Evolutionary conservation across 2,888 invertebrate species (phyloP).

Genomic region (Branchellion lobata): DNA sequence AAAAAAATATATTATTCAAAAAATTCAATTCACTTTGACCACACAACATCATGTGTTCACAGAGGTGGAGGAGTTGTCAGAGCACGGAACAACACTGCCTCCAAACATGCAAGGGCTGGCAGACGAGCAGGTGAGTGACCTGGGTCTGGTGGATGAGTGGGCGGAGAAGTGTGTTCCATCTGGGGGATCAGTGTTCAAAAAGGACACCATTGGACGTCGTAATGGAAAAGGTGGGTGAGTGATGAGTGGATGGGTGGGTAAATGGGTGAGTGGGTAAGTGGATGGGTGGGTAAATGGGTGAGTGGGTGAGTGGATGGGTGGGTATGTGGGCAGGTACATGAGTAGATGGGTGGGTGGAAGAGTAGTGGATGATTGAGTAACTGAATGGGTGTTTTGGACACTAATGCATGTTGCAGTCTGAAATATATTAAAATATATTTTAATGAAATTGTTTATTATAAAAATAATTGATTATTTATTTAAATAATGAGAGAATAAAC

Average conservation of each 20-base stretch:
- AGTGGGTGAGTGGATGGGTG: too few relatives aligned
- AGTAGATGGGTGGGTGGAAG: too few relatives aligned
- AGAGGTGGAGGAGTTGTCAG: constrained; percentile 81
- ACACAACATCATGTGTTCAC: too few relatives aligned
- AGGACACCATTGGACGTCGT: constrained; percentile 70
- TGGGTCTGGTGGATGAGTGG: constrained; percentile 84
- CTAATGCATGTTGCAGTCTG: too few relatives aligned
- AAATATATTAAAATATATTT: too few relatives aligned
- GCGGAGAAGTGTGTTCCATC: constrained; percentile 82
- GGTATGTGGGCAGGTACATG: too few relatives aligned
- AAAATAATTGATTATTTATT: constrained; percentile 80
- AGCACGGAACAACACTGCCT: constrained; percentile 82
- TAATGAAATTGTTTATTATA: not conserved
- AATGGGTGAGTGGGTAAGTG: constrained; percentile 85
- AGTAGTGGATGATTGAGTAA: too few relatives aligned
- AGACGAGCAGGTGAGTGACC: constrained; percentile 83
- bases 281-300: too few relatives aligned
- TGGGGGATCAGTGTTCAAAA: constrained; percentile 69
- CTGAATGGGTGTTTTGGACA: too few relatives aligned
- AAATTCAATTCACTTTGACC: not conserved
- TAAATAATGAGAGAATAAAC: constrained; percentile 59
- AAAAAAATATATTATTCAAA: not conserved
- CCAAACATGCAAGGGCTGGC: constrained; percentile 85
- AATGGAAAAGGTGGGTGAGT: constrained; percentile 69
- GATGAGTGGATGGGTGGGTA: constrained; percentile 74